Evolutionary conservation across 2,888 invertebrate genomes (phyloP), one percentile per base, ranked within the genome.

Genomic region (Ectobius pallidus): DNA sequence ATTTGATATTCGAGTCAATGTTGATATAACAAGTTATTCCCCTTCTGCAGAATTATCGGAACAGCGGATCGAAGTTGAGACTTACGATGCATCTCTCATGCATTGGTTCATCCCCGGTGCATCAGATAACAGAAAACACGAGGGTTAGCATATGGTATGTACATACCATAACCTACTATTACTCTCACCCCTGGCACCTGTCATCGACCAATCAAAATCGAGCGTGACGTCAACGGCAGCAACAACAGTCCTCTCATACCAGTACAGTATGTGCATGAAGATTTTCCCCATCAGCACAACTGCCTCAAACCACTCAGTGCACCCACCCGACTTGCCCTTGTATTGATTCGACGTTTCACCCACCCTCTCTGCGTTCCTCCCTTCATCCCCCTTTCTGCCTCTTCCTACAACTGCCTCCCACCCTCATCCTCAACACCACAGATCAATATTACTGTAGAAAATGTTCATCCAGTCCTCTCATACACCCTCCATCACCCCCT

Each of bases 381-480:
- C 69, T 61, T 32, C 62, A 34, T 68, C 39, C 49, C 67, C 69
- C 34, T 52, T 42, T 27, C 32, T 65, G 18, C 69, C 65, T 20
- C 74, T 46, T 32, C 74, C 70, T 62, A 55, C 69, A 27, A 34
- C 52, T 30, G 22, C 32, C 62, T 52, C 74, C 49, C 73, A 49
- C 69, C 71, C 58, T 49, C 73, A 70, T 65, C 75, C 72, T 61
- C 63, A 72, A 55, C 61, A 68, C 70, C 62, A 62, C 75, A 75
- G 75, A 75, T 75, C 75, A 75, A 75, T 75, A 75, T 70, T 73
- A 75, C 75, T 73, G 75, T 75, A 75, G 75, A 75, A 75, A 75
- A 75, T 70, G 69, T 67, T 71, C 72, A 72, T 68, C 74, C 71
- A 58, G 55, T 25, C 70, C 55, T 49, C 39, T n/a, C 65, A 14